Evolutionary conservation across 2,797 vertebrate species (phyloP), one percentile per base, ranked within the genome.

Genomic region (Phalanger gymnotis): DNA sequence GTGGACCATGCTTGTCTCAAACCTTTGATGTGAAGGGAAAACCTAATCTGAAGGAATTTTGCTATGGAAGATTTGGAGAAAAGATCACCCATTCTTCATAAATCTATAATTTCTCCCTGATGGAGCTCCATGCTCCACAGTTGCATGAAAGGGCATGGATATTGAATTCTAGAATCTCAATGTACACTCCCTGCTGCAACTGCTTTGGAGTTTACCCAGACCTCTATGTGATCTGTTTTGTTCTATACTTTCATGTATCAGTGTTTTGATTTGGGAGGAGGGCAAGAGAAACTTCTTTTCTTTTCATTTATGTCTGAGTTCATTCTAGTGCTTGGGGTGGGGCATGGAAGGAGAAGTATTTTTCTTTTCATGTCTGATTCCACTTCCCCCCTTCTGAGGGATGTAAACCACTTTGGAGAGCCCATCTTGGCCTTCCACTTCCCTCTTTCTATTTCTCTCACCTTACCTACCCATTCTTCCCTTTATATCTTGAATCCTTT

Each of bases 151-250:
- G 52, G 13, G 54, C 19, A 30, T 52, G 66, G 31, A 47, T 40
- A n/a, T 9, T 27, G 22, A 90, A 34, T n/a, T 54, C 28, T 19
- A 10, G 2, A 40, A 54, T 19, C 47, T 91, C 89, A 10, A 5
- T 27, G n/a, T 6, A 40, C 87, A 0, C 0, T 91, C n/a, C 96
- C 95, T 97, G 90, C 92, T 90, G 92, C 97, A 97, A 97, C 2
- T 0, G 90, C 87, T 97, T 96, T 94, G 56, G 97, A 98, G 97
- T 97, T 97, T 98, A 96, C 98, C 97, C 97, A 97, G 96, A 89
- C 96, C 97, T 97, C 94, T 90, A 95, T 94, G 94, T 96, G 92
- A 95, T 57, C 92, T 54, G 6, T 94, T 96, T 25, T 90, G 54
- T 92, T 61, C 96, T 92, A 95, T 5, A 0, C 94, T 90, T 95